Percentiles rank a stretch among this genome's conserved stretches.
Evolutionary conservation across 2,113 vertebrate genomes (phyloP).

Genomic region (Xenotilapia caudafasciata): DNA sequence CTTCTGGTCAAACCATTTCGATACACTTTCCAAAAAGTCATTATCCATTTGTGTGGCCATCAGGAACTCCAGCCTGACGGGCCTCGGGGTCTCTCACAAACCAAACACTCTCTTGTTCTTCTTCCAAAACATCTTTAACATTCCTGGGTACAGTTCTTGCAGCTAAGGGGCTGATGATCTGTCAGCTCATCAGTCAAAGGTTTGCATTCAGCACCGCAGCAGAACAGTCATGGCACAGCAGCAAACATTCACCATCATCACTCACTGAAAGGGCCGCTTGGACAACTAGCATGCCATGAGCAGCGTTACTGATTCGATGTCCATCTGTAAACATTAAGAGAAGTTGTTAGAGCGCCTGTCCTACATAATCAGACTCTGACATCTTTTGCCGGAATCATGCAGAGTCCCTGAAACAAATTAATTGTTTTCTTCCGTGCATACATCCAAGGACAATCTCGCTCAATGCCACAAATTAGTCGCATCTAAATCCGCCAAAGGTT

Average conservation of each 20-base stretch:
- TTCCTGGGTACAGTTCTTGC: slow-evolving; percentile 10
- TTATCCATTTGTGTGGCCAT: slow-evolving; percentile 55
- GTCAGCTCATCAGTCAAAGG: slow-evolving; percentile 56
- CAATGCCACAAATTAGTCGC: not conserved
- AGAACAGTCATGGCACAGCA: not conserved
- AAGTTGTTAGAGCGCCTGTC: slow-evolving; percentile 8
- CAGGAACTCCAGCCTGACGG: not conserved
- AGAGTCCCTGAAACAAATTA: slow-evolving; percentile 27
- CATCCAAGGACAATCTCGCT: slow-evolving; percentile 3
- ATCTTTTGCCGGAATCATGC: slow-evolving; percentile 51
- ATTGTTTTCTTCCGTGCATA: slow-evolving; percentile 40
- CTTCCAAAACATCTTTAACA: slow-evolving; percentile 25
- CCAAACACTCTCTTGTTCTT: not conserved
- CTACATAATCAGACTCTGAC: slow-evolving; percentile 61
- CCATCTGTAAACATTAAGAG: slow-evolving; percentile 11
- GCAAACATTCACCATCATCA: slow-evolving; percentile 13
- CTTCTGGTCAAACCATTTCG: not conserved
- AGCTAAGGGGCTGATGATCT: slow-evolving; percentile 30
- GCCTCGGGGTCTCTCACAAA: not conserved
- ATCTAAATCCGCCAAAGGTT: not conserved
- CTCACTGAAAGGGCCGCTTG: not conserved
- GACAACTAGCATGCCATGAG: slow-evolving; percentile 1
- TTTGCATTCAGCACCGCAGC: slow-evolving; percentile 5
- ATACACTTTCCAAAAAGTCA: not conserved
- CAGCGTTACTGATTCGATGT: slow-evolving; percentile 35